Percentiles rank a stretch among this genome's conserved stretches.
Conservation (phyloP, 2,113 vertebrate genomes). For the Nothocercus julius region DNA sequence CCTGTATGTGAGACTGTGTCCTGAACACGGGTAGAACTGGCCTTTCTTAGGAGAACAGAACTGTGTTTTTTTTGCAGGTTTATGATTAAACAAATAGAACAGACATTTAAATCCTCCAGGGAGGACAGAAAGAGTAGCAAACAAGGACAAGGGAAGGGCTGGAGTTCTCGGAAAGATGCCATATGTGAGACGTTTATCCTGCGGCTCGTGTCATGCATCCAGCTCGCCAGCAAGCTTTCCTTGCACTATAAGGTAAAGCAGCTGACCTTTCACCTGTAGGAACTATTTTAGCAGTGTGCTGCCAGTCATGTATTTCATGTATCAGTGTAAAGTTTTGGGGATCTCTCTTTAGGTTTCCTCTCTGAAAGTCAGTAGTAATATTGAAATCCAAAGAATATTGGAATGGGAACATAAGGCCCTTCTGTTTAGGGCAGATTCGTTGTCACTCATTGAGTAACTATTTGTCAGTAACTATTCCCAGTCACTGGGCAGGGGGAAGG, state of each 20-base stretch:
- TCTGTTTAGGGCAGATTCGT: background rate
- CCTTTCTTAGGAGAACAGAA: background rate
- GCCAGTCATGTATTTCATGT: background rate
- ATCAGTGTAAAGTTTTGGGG: background rate
- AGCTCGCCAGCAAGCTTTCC: slow-evolving; percentile 92
- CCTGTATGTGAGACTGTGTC: no score
- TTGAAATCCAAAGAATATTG: background rate
- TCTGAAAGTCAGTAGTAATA: background rate
- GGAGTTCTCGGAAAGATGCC: slow-evolving; percentile 73
- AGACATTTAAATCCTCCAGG: slow-evolving; percentile 57
- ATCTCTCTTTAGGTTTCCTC: background rate
- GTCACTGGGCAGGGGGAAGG: fast-evolving
- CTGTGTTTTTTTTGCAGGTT: slow-evolving; percentile 78
- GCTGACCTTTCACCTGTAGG: background rate
- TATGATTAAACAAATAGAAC: slow-evolving; percentile 83
- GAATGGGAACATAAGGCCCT: background rate
- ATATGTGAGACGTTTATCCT: slow-evolving; percentile 80
- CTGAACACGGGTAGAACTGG: fast-evolving
- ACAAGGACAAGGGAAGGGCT: slow-evolving; percentile 3
- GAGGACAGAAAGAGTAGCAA: background rate
- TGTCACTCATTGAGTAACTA: background rate
- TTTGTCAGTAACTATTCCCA: background rate
- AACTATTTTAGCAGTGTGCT: background rate
- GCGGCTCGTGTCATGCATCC: slow-evolving; percentile 86
- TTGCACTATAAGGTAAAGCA: slow-evolving; percentile 83